phyloP scores from a whole-genome alignment of 1,140 invertebrate species.

The Ladona fulva region DNA sequence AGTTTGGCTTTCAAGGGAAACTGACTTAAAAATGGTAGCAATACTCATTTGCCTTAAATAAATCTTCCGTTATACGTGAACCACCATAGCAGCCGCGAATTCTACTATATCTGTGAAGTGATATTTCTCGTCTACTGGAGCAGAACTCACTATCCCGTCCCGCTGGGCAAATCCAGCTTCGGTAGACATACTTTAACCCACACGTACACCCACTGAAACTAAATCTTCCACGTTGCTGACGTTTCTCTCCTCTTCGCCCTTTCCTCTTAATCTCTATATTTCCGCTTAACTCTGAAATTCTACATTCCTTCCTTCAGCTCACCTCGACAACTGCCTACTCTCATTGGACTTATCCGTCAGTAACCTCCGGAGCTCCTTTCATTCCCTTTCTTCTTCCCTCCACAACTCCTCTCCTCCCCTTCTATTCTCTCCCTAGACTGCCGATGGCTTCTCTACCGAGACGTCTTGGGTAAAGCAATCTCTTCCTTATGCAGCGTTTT shows the following conservation, averaged over 20 bases:
- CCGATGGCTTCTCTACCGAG: neutral
- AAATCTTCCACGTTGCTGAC: neutral
- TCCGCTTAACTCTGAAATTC: too few relatives aligned
- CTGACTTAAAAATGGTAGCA: too few relatives aligned
- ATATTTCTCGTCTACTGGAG: neutral
- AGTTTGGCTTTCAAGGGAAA: too few relatives aligned
- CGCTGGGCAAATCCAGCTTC: neutral
- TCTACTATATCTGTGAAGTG: neutral
- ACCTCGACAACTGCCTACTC: neutral
- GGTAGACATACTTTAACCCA: neutral
- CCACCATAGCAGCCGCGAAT: too few relatives aligned
- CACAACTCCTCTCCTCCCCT: neutral
- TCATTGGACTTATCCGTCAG: neutral
- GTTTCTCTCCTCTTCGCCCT: neutral
- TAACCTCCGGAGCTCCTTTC: neutral
- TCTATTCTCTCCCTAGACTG: neutral
- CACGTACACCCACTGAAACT: neutral
- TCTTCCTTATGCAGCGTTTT: neutral
- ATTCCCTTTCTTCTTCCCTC: neutral
- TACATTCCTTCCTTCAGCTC: neutral
- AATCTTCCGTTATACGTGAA: too few relatives aligned
- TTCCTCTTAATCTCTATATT: neutral
- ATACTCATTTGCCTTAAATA: too few relatives aligned
- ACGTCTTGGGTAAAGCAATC: neutral
- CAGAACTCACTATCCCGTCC: neutral